These are phyloP conservation scores for Rhinoraja longicauda DNA, from an alignment of 2,797 vertebrate species.

Conservation along the genomic window DNA sequence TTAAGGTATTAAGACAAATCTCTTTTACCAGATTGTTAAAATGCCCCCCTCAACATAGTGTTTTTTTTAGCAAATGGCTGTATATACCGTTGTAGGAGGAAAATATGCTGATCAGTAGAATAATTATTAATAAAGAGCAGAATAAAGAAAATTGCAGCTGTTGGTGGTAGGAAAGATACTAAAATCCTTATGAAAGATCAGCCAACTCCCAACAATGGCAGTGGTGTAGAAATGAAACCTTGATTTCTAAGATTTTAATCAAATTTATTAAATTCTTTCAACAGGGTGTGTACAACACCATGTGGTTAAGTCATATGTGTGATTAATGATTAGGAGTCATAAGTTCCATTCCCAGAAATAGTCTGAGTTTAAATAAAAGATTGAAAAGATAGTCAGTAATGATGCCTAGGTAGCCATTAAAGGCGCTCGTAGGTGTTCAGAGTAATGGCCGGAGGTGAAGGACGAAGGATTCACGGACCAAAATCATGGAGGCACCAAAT, in stretches of 20 bases:
- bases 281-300: too few relatives aligned
- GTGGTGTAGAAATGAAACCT: not conserved
- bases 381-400: too few relatives aligned
- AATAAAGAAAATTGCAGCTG: not conserved
- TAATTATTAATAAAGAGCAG: not conserved
- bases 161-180: not conserved
- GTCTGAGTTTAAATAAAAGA: too few relatives aligned
- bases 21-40: too few relatives aligned
- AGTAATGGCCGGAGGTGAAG: too few relatives aligned
- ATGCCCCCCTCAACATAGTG: not conserved
- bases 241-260: not conserved
- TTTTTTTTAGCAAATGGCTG: not conserved
- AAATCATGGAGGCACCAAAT: too few relatives aligned
- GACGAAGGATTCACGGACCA: too few relatives aligned
- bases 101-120: not conserved
- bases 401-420: too few relatives aligned
- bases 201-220: not conserved
- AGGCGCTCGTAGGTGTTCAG: too few relatives aligned
- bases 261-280: not conserved
- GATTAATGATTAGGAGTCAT: too few relatives aligned
- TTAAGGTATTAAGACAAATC: not conserved
- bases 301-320: too few relatives aligned
- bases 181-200: not conserved
- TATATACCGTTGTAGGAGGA: not conserved
- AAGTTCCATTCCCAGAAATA: too few relatives aligned